These are phyloP conservation scores for Psettodes erumei DNA, from an alignment of 2,113 vertebrate genomes.

Conservation along the genomic window DNA sequence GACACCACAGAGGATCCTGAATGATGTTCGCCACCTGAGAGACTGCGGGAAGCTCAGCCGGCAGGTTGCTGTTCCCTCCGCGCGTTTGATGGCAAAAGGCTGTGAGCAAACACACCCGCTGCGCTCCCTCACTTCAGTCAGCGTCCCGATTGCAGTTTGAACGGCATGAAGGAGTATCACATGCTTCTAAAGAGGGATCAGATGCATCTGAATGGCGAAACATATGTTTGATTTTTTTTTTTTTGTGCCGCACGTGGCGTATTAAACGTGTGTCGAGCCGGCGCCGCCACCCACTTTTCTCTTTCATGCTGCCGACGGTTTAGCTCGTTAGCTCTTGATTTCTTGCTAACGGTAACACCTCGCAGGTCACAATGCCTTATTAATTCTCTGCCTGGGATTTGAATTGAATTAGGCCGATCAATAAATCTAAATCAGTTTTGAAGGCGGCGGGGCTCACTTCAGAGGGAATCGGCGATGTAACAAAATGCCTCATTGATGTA, in stretches of 20 bases:
- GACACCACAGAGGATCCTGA: constrained; percentile 17
- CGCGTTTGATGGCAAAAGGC: constrained; percentile 53
- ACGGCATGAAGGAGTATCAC: constrained; percentile 15
- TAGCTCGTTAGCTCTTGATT: neutral
- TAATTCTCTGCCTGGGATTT: neutral
- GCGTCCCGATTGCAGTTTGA: constrained; percentile 13
- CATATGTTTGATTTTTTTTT: neutral
- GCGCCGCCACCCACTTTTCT: neutral
- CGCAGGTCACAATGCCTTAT: neutral
- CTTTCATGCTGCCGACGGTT: neutral
- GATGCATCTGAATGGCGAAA: constrained; percentile 12
- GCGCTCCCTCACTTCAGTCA: constrained; percentile 37
- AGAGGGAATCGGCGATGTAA: neutral
- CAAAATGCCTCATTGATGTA: neutral
- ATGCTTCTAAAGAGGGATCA: constrained; percentile 25
- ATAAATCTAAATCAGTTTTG: neutral
- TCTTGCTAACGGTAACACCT: neutral
- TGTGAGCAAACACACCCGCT: constrained; percentile 40
- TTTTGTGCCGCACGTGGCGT: neutral
- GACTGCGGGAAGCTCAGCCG: constrained; percentile 32
- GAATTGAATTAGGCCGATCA: neutral
- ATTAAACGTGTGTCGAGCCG: neutral
- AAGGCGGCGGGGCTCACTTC: neutral
- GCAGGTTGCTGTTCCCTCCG: constrained; percentile 17
- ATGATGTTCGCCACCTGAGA: constrained; percentile 43